These are phyloP conservation scores for Troides aeacus DNA, from an alignment of 2,888 invertebrate species.

Conservation along the genomic window DNA sequence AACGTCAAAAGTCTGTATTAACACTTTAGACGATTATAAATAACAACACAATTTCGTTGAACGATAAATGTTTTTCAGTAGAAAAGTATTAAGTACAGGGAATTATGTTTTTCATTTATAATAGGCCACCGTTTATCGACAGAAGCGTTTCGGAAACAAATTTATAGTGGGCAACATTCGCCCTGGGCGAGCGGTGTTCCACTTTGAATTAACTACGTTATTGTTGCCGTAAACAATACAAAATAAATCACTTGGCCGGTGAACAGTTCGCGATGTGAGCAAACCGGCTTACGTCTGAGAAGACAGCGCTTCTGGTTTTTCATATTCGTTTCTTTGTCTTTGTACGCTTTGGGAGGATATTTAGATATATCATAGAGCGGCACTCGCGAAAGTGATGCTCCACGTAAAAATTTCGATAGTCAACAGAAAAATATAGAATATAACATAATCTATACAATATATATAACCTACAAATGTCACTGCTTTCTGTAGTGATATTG, in stretches of 20 bases:
- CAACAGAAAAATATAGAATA: no score
- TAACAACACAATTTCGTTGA: no score
- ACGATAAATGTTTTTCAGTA: no score
- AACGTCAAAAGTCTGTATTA: no score
- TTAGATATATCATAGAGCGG: neutral
- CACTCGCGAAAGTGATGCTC: no score
- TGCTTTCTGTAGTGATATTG: no score
- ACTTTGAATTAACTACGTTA: conserved; percentile 4
- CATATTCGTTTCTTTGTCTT: neutral
- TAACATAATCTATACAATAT: no score
- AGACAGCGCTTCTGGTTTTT: neutral
- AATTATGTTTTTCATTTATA: neutral
- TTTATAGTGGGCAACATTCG: conserved; percentile 6
- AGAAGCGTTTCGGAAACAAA: conserved; percentile 4
- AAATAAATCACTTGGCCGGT: conserved; percentile 14
- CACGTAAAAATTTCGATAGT: no score
- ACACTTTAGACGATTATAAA: no score
- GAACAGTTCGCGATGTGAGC: conserved; percentile 8
- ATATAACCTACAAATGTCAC: no score
- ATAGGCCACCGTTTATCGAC: neutral
- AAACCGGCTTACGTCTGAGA: neutral
- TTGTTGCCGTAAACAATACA: conserved; percentile 21
- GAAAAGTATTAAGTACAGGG: neutral
- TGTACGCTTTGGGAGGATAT: neutral
- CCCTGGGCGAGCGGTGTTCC: conserved; percentile 1